Evolutionary conservation across 1,140 invertebrate species (phyloP).

Genomic region (Calosoma granatense): DNA sequence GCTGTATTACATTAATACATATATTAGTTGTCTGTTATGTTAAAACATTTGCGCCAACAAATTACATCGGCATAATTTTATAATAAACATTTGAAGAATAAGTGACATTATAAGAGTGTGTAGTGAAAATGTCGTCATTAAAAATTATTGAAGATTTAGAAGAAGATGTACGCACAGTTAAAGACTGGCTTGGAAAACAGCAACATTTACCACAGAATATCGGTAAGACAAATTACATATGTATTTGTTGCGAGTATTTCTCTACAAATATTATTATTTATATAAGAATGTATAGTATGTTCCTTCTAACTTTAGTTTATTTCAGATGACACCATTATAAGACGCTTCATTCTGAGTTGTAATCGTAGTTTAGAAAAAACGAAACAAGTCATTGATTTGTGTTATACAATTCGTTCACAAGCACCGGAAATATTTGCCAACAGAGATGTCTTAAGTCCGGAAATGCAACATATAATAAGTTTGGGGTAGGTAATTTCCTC

Average conservation of each 20-base stretch:
- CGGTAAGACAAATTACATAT: slow-evolving; percentile 42
- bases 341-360: slow-evolving; percentile 40
- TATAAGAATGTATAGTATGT: no score
- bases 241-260: slow-evolving; percentile 1
- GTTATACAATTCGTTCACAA: slow-evolving; percentile 50
- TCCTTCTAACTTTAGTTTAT: no score
- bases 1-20: no score
- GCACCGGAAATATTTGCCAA: slow-evolving; percentile 53
- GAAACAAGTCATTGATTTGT: slow-evolving; percentile 49
- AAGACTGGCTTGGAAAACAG: slow-evolving; percentile 63
- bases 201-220: slow-evolving; percentile 63
- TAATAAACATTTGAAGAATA: no score
- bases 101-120: no score
- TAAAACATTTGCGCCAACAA: no score
- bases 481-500: slow-evolving; percentile 37
- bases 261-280: not conserved
- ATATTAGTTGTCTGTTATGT: no score
- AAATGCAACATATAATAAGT: slow-evolving; percentile 42
- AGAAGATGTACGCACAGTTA: slow-evolving; percentile 51
- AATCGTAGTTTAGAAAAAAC: slow-evolving; percentile 42
- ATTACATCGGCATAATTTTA: no score
- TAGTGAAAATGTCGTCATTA: not conserved
- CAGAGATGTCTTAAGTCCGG: slow-evolving; percentile 44
- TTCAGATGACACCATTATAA: slow-evolving; percentile 43
- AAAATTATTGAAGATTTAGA: slow-evolving; percentile 20